phyloP scores from a whole-genome alignment of 2,797 vertebrate genomes.

The Spinus pinus region DNA sequence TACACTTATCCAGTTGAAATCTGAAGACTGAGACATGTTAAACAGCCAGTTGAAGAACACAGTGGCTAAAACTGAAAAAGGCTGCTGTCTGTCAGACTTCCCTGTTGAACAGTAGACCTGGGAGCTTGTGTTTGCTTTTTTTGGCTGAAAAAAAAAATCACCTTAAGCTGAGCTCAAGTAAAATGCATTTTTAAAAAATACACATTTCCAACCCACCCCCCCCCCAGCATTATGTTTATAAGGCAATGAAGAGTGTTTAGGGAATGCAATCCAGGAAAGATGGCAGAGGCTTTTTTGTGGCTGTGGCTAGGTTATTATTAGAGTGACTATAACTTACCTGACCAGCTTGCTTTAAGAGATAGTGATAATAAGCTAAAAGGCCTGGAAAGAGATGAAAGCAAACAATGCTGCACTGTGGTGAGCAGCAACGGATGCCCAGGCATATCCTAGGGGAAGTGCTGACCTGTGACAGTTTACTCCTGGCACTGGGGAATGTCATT shows the following conservation, averaged over 20 bases:
- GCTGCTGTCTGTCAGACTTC: neutral
- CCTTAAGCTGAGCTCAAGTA: neutral
- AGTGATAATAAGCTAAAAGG: neutral
- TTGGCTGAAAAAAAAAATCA: neutral
- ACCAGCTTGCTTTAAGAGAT: neutral
- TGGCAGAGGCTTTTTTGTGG: neutral
- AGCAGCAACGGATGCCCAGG: neutral
- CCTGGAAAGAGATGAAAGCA: neutral
- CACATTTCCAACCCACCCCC: fast-evolving
- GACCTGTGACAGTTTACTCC: neutral
- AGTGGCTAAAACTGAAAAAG: neutral
- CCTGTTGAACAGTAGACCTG: neutral
- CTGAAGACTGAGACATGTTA: neutral
- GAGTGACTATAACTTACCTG: neutral
- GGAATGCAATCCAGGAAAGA: neutral
- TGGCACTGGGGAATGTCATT: neutral
- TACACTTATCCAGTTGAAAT: neutral
- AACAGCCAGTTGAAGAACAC: neutral
- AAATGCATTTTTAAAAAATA: neutral
- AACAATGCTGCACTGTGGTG: neutral
- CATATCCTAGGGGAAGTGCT: neutral
- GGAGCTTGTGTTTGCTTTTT: neutral
- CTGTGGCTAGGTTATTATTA: neutral
- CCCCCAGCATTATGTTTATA: neutral
- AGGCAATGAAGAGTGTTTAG: neutral